Evolutionary conservation across 2,888 invertebrate species (phyloP).

Genomic region (Icerya purchasi): DNA sequence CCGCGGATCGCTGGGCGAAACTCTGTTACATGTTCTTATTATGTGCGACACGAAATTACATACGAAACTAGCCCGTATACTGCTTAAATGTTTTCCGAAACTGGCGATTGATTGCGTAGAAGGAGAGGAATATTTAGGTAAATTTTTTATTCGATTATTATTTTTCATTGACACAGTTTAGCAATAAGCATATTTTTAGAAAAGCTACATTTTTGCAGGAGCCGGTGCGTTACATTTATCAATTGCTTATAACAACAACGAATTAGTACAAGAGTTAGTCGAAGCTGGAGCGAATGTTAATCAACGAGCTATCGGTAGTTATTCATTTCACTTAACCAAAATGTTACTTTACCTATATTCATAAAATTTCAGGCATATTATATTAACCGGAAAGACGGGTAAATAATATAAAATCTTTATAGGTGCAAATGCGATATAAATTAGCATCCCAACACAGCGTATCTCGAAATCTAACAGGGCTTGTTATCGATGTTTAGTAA

Average conservation of each 20-base stretch:
- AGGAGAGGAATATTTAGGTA: slow-evolving; percentile 88
- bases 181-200: slow-evolving; percentile 4
- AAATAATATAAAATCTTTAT: not conserved
- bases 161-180: too few species aligned
- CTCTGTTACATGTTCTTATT: slow-evolving; percentile 77
- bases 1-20: slow-evolving; percentile 86
- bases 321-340: not conserved
- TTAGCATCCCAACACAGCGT: not conserved
- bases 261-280: slow-evolving; percentile 76
- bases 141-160: too few species aligned
- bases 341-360: not conserved
- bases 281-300: slow-evolving; percentile 80
- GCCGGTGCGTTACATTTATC: slow-evolving; percentile 88
- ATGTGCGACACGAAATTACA: slow-evolving; percentile 67
- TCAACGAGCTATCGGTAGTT: slow-evolving; percentile 68
- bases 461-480: too few species aligned
- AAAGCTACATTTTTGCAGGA: slow-evolving; percentile 29
- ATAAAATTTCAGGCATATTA: not conserved
- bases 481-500: too few species aligned
- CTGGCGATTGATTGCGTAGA: slow-evolving; percentile 84
- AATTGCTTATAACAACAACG: slow-evolving; percentile 90
- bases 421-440: not conserved
- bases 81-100: slow-evolving; percentile 78
- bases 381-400: not conserved
- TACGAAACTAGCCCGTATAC: slow-evolving; percentile 62